Base-by-base conservation (phyloP, 2,113 vertebrate species). In the Salvelinus alpinus region DNA sequence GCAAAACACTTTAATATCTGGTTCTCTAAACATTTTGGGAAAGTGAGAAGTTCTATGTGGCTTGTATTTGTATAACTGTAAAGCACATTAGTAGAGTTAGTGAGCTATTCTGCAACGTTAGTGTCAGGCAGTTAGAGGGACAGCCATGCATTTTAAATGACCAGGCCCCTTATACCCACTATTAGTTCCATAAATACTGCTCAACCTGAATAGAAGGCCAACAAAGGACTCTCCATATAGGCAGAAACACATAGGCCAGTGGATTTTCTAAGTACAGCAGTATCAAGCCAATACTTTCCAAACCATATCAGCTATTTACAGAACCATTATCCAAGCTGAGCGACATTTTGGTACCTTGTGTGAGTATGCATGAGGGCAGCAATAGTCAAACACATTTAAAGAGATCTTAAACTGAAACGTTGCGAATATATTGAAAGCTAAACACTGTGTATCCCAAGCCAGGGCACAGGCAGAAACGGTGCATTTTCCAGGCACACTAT, bases 1-100 rank as follows among this genome's bases (percentile, higher is more conserved):
- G 13, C 1, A 57, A 13, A 71, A 71, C 69, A 71, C 34, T 54
- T 71, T 51, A 51, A 77, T 64, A 65, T 57, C 25, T 25, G 59
- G 38, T 34, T 48, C 59, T 77, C 54, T 60, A 77, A 77, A 77
- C 69, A 77, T 47, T 48, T 27, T 25, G 13, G 29, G 8, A n/a
- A 64, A 73, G 20, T 22, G 60, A 77, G 75, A 57, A 14, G 0
- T 20, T 44, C 27, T 22, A 57, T 16, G 59, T 71, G 60, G 25
- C 69, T n/a, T 38, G 60, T 77, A 71, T 77, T 72, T 77, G 66
- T 31, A 72, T 22, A 77, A 72, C 18, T 24, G 7, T 54, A 48
- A 77, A 70, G 69, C 3, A 44, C 68, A 64, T 60, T 29, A 31
- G 16, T 31, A 18, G 18, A 29, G 24, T 8, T 5, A 16, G 22